Evolutionary conservation across 2,113 vertebrate species (phyloP).

Genomic region (Salminus brasiliensis): DNA sequence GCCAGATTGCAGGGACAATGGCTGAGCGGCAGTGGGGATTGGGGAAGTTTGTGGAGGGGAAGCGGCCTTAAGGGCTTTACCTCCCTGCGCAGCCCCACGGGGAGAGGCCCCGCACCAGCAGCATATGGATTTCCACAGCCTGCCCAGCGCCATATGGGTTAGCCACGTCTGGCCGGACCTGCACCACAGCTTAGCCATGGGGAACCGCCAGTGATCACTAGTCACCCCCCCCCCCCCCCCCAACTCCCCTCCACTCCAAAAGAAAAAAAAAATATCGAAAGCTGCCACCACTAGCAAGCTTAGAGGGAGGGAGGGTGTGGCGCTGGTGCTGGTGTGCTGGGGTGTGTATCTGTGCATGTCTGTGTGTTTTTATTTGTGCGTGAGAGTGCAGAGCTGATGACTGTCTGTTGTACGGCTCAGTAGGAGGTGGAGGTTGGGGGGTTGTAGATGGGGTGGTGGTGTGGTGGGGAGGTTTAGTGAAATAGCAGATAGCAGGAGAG

Average conservation of each 20-base stretch:
- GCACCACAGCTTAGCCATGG: conserved; percentile 83
- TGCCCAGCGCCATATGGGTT: conserved; percentile 91
- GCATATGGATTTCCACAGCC: conserved; percentile 97
- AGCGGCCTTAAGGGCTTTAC: conserved; percentile 86
- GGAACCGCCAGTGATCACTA: conserved; percentile 85
- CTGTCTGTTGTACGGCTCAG: conserved; percentile 52
- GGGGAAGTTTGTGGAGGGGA: conserved; percentile 54
- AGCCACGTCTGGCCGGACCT: conserved; percentile 88
- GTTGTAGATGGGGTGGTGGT: conserved; percentile 58
- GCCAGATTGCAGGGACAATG: conserved; percentile 97
- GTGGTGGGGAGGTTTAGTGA: conserved; percentile 73
- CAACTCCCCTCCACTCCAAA: conserved; percentile 74
- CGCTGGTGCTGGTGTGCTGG: background rate
- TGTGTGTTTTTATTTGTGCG: conserved; percentile 47
- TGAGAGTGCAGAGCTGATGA: conserved; percentile 41
- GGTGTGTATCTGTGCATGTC: conserved; percentile 27
- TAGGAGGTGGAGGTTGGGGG: conserved; percentile 43
- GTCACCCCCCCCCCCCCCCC: too few relatives aligned
- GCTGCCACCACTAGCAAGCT: conserved; percentile 43
- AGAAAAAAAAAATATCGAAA: conserved; percentile 19
- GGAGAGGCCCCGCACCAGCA: conserved; percentile 86
- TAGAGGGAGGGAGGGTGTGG: conserved; percentile 29
- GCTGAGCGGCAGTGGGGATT: conserved; percentile 67
- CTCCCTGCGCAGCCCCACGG: conserved; percentile 83
- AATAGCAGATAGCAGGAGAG: conserved; percentile 68